Conservation (phyloP, 2,888 invertebrate species). For the Ennomos fuscantarius region DNA sequence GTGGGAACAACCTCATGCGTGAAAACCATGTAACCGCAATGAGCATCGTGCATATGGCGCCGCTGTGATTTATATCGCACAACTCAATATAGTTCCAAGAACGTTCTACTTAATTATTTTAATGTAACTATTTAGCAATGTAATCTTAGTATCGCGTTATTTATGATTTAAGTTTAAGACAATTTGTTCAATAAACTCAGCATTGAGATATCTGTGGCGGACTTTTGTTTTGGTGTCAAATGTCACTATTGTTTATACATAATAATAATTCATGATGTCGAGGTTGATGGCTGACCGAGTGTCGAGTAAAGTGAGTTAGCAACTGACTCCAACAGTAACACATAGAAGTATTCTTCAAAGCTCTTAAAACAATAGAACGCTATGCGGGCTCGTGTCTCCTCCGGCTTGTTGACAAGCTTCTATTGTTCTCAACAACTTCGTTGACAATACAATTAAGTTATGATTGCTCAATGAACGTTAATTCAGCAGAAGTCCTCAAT, state of each 20-base stretch:
- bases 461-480: slow-evolving; percentile 54
- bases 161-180: slow-evolving; percentile 24
- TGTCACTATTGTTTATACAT: slow-evolving; percentile 41
- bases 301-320: slow-evolving; percentile 31
- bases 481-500: slow-evolving; percentile 26
- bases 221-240: slow-evolving; percentile 33
- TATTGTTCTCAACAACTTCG: slow-evolving; percentile 52
- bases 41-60: slow-evolving; percentile 41
- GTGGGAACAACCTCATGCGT: slow-evolving; percentile 75
- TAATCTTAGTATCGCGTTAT: slow-evolving; percentile 27
- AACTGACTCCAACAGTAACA: slow-evolving; percentile 47
- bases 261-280: slow-evolving; percentile 35
- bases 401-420: slow-evolving; percentile 50
- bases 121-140: slow-evolving; percentile 19
- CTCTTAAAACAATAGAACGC: slow-evolving; percentile 72
- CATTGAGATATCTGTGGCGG: slow-evolving; percentile 24
- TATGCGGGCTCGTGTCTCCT: slow-evolving; percentile 67
- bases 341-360: slow-evolving; percentile 53
- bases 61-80: slow-evolving; percentile 32
- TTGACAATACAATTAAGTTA: slow-evolving; percentile 64
- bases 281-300: slow-evolving; percentile 43
- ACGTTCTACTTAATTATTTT: slow-evolving; percentile 17
- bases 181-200: slow-evolving; percentile 24
- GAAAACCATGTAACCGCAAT: slow-evolving; percentile 43
- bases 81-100: slow-evolving; percentile 13